Base-by-base conservation (phyloP, 64 coral and sea anemone species). In the Astreopora myriophthalma region DNA sequence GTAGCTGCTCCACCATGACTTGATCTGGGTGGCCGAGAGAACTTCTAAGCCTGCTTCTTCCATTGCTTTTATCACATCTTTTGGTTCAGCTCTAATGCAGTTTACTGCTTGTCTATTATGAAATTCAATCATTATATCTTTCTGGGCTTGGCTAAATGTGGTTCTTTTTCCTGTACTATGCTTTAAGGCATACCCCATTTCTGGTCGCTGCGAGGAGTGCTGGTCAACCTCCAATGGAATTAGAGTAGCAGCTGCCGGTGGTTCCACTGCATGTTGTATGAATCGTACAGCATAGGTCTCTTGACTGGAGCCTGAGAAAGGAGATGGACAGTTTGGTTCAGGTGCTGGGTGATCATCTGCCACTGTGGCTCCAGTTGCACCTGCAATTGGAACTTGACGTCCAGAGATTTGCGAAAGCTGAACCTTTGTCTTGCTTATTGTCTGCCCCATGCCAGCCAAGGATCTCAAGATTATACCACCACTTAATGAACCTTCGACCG, bases 21-120 rank as follows among this genome's bases (percentile, higher is more conserved):
- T 74, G 10, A 74, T 74, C 32, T 74, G 72, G 32, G 14, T 34
- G 19, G 38, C 72, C 5, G 72, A 38, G 26, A 74, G 72, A 35
- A 74, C 72, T 44, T 74, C 72, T 74, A 74, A 74, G 11, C 72
- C 72, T 35, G 72, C 72, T 33, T 79, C 14, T 55, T 48, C 75
- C 75, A 79, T 79, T 79, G 75, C 75, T 31, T 79, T 79, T 11
- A 79, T 79, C 6, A 30, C 38, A 51, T 79, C 75, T 51, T 55
- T 46, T 49, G 75, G 75, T 30, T 79, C 75, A 40, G 75, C 75
- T 48, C 75, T 46, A 25, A 79, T 79, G 22, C 38, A 20, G 48
- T 55, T 46, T 79, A 79, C 17, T 44, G 74, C 74, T 51, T 79
- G 40, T 26, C 75, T 79, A 26, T 79, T 30, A 48, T 79, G 48